Evolutionary conservation across 30 jellyfish, hydroid and myxozoan genomes (phyloP), one percentile per base, ranked within the genome.

Genomic region (Turritopsis rubra): DNA sequence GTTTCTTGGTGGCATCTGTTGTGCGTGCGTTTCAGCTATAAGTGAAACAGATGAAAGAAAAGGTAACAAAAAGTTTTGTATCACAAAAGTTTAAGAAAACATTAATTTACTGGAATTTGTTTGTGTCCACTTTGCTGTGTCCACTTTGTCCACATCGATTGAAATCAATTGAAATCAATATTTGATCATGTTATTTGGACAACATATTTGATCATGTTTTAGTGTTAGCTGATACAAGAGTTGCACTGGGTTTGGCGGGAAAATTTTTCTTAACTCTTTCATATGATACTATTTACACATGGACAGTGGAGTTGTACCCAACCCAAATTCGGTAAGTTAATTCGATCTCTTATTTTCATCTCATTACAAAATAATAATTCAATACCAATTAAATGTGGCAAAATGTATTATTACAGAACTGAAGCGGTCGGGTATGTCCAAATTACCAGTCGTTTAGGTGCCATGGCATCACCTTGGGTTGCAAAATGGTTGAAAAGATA

Each of bases 271-370:
- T 93, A n/a, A 79, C 96, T 0, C 81, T 84, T 0, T 77, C 96
- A 5, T 93, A 84, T 68, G 96, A 88, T 73, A 83, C 93, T 28
- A 93, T 93, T 19, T 93, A 88, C 87, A 93, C 97, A 17, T 93
- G 99, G 99, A 84, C 97, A 7, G 93, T 93, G 23, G 99, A 93
- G 68, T 72, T 93, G 54, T 85, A 84, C 73, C 99, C 99, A 28
- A 93, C 99, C 16, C 90, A 81, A 8, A 84, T 88, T 19, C 71
- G 91, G 91, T 85, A 16, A 27, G 89, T 60, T 18, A 21, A 60
- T 18, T 18, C 73, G 21, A 60, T 23, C 19, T 60, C 73, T 60
- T 21, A 60, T 18, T 60, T 21, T 60, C n/a, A n/a, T n/a, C n/a
- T n/a, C n/a, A n/a, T n/a, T n/a, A n/a, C n/a, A n/a, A n/a, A n/a